Evolutionary conservation across 2,888 invertebrate species (phyloP).

Genomic region (Euphydryas editha): DNA sequence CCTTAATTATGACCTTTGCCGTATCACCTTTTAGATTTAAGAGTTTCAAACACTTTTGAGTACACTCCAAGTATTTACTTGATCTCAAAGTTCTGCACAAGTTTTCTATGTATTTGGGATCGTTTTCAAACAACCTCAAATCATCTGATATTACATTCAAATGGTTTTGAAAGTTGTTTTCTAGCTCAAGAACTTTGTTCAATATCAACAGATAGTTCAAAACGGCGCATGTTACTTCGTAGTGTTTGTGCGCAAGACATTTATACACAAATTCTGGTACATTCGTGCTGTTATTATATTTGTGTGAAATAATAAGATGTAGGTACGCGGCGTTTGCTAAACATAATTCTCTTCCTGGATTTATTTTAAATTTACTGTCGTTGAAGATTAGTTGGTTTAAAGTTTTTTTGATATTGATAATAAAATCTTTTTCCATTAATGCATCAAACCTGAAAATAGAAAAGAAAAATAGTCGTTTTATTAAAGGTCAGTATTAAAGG

Average conservation of each 20-base stretch:
- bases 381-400: conserved; percentile 52
- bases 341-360: conserved; percentile 58
- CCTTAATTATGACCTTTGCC: conserved; percentile 52
- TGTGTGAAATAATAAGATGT: conserved; percentile 47
- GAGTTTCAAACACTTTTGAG: conserved; percentile 62
- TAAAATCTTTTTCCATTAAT: conserved; percentile 16
- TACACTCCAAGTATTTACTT: conserved; percentile 60
- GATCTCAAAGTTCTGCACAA: conserved; percentile 53
- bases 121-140: conserved; percentile 12
- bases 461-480: too few species aligned
- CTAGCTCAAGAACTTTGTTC: conserved; percentile 48
- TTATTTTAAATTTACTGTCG: conserved; percentile 34
- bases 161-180: conserved; percentile 55
- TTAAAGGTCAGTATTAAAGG: too few species aligned
- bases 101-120: conserved; percentile 46
- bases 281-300: conserved; percentile 33
- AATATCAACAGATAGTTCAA: conserved; percentile 55
- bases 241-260: conserved; percentile 49
- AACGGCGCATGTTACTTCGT: conserved; percentile 54
- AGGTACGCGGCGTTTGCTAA: conserved; percentile 53
- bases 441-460: conserved; percentile 26
- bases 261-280: conserved; percentile 43
- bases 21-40: conserved; percentile 57
- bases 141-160: conserved; percentile 44
- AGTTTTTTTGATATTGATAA: conserved; percentile 42